Percentiles rank a stretch among this genome's conserved stretches.
Evolutionary conservation across 2,888 invertebrate species (phyloP).

Genomic region (Meghimatium bilineatum): DNA sequence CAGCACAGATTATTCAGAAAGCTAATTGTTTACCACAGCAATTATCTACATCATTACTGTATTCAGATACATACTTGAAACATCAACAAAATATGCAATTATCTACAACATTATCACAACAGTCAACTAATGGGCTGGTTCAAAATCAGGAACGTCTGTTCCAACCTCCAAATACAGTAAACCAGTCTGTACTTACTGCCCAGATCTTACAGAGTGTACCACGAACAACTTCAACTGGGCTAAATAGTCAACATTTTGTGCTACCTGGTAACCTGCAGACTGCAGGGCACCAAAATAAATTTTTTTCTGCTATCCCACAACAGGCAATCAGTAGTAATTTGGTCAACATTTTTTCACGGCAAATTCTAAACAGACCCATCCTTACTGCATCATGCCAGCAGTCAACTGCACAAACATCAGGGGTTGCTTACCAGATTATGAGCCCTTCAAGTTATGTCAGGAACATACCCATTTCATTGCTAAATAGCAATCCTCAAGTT

Average conservation of each 20-base stretch:
- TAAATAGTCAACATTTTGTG: constrained; percentile 19
- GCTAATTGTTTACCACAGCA: background rate
- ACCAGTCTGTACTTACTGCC: background rate
- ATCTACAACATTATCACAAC: background rate
- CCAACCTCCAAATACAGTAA: background rate
- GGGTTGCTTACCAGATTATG: constrained; percentile 7
- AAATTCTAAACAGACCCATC: background rate
- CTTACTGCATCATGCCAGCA: constrained; percentile 4
- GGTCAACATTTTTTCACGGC: background rate
- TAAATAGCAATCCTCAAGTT: background rate
- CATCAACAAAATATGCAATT: constrained; percentile 6
- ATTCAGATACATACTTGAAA: background rate
- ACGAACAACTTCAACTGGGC: constrained; percentile 1
- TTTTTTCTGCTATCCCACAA: constrained; percentile 1
- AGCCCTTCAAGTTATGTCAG: background rate
- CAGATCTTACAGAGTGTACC: background rate
- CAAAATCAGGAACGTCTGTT: background rate
- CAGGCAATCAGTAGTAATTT: background rate
- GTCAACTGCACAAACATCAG: background rate
- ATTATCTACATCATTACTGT: background rate
- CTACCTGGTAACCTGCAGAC: background rate
- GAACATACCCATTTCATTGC: background rate
- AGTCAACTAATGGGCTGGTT: background rate
- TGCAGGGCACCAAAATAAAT: constrained; percentile 5
- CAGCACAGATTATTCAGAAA: background rate